Conservation (phyloP, 2,888 invertebrate species). For the Petrolisthes cinctipes region DNA sequence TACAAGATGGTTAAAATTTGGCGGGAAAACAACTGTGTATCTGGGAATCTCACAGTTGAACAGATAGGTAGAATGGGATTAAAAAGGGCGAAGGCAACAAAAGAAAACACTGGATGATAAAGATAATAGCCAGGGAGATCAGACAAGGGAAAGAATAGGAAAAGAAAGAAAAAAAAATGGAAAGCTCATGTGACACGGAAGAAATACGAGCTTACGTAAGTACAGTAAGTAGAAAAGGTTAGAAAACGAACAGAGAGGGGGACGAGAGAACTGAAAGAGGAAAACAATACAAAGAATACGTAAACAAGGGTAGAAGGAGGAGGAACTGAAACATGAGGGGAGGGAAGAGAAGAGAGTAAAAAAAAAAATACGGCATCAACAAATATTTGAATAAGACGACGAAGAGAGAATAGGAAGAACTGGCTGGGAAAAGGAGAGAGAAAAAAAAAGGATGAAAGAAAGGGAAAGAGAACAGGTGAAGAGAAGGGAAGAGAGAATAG, state of each 20-base stretch:
- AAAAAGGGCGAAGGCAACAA: neutral
- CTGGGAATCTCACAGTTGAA: no score
- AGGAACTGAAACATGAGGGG: neutral
- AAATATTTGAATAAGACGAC: neutral
- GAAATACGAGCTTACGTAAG: neutral
- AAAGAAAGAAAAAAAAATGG: conserved; percentile 7
- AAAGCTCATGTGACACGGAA: no score
- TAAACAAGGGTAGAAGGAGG: neutral
- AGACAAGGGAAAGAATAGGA: neutral
- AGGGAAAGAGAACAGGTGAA: neutral
- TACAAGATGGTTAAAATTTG: no score
- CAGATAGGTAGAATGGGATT: neutral
- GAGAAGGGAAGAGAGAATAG: neutral
- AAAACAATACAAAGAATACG: neutral
- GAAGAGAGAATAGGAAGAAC: neutral
- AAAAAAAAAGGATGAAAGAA: neutral
- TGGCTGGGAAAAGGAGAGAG: neutral
- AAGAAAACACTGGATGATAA: neutral
- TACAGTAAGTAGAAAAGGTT: neutral
- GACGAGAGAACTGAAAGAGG: neutral
- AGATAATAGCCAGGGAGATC: neutral
- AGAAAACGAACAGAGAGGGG: neutral
- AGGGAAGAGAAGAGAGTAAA: neutral
- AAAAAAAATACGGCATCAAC: neutral
- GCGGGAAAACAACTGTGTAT: no score